Percentiles rank a stretch among this genome's conserved stretches.
phyloP scores from a whole-genome alignment of 2,888 invertebrate genomes.

The Steinernema hermaphroditum region DNA sequence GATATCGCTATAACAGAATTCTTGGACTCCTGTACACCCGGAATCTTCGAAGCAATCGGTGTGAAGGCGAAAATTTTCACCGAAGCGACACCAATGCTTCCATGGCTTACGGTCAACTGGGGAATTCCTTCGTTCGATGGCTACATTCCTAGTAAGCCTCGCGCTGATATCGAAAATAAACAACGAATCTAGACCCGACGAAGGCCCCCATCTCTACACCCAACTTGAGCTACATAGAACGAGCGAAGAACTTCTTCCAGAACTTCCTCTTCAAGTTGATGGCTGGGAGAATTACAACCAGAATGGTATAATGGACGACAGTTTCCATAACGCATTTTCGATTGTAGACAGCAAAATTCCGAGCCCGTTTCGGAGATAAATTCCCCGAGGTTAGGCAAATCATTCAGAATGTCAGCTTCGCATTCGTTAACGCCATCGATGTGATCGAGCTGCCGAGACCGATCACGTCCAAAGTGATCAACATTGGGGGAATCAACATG shows the following conservation, averaged over 20 bases:
- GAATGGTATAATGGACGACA: neutral
- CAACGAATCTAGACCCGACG: conserved; percentile 7
- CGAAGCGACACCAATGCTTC: neutral
- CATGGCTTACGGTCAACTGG: neutral
- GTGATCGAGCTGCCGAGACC: neutral
- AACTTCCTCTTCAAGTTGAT: neutral
- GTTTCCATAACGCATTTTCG: neutral
- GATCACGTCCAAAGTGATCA: conserved; percentile 8
- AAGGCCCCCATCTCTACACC: neutral
- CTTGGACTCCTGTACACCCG: conserved; percentile 2
- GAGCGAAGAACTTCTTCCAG: neutral
- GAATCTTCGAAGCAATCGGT: neutral
- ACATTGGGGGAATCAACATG: conserved; percentile 10
- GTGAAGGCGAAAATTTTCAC: neutral
- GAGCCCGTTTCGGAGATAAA: neutral
- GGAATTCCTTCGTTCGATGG: conserved; percentile 6
- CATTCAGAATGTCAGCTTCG: conserved; percentile 1
- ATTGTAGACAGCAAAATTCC: neutral
- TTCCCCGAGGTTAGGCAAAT: neutral
- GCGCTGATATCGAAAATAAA: no score
- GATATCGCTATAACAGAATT: conserved; percentile 10
- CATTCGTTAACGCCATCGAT: neutral
- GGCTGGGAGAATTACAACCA: neutral
- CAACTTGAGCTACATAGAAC: neutral
- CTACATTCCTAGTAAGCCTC: neutral